phyloP scores from a whole-genome alignment of 2,113 vertebrate genomes.

The Hyperopisus bebe region DNA sequence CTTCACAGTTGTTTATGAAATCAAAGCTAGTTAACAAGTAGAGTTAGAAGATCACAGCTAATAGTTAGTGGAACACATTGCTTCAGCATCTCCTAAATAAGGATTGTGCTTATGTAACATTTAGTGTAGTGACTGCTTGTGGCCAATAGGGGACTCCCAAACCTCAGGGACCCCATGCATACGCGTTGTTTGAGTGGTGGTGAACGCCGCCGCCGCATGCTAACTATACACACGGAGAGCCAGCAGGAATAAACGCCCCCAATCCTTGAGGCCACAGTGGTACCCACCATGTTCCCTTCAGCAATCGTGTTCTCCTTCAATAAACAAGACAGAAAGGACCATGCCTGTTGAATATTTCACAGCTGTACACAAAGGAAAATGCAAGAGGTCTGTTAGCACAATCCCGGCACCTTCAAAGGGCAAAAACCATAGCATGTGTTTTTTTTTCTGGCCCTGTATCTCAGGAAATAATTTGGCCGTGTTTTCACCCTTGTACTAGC shows the following conservation, averaged over 20 bases:
- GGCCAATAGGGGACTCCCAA: not conserved
- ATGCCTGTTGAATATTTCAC: not conserved
- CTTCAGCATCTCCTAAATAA: not conserved
- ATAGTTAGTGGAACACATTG: not conserved
- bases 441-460: not conserved
- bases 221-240: not conserved
- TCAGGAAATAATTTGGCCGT: not conserved
- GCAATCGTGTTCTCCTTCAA: not conserved
- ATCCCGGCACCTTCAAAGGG: not conserved
- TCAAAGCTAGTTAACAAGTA: not conserved
- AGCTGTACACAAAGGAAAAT: not conserved
- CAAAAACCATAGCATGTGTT: not conserved
- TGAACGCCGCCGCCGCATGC: not conserved
- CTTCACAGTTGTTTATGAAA: not conserved
- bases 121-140: not conserved
- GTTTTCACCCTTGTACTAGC: not conserved
- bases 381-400: not conserved
- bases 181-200: not conserved
- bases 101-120: not conserved
- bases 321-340: conserved; percentile 2
- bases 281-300: not conserved
- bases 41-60: not conserved
- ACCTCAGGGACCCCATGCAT: not conserved
- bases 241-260: not conserved
- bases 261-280: not conserved